These are phyloP conservation scores for Chaetorhynchus papuensis DNA, from an alignment of 2,113 vertebrate species.

Conservation along the genomic window DNA sequence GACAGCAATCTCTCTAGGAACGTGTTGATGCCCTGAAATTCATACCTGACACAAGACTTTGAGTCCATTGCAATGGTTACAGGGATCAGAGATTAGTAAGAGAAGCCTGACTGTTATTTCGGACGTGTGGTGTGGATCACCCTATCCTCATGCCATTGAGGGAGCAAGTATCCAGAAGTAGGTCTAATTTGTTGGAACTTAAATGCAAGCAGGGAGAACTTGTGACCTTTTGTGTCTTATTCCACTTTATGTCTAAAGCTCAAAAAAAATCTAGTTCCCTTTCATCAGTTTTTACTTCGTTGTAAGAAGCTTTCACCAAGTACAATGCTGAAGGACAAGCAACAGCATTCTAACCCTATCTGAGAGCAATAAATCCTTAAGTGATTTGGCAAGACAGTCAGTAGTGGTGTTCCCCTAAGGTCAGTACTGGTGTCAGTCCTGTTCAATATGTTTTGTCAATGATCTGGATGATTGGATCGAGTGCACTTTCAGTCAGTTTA, in stretches of 20 bases:
- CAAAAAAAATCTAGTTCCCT: neutral
- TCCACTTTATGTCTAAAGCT: neutral
- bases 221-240: neutral
- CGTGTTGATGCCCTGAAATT: neutral
- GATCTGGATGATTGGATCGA: neutral
- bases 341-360: neutral
- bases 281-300: neutral
- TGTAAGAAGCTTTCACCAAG: neutral
- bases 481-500: neutral
- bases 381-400: rapidly evolving
- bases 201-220: neutral
- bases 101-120: neutral
- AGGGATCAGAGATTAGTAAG: neutral
- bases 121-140: neutral
- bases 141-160: neutral
- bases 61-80: neutral
- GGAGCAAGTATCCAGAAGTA: neutral
- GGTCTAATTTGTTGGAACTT: neutral
- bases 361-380: neutral
- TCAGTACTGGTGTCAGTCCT: neutral
- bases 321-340: neutral
- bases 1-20: neutral
- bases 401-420: neutral
- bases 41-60: neutral
- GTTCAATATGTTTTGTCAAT: neutral